A percentile compares a stretch with the other conserved stretches of the same genome.
Conservation (phyloP, 2,888 invertebrate species). For the Ormyrus nitidulus region DNA sequence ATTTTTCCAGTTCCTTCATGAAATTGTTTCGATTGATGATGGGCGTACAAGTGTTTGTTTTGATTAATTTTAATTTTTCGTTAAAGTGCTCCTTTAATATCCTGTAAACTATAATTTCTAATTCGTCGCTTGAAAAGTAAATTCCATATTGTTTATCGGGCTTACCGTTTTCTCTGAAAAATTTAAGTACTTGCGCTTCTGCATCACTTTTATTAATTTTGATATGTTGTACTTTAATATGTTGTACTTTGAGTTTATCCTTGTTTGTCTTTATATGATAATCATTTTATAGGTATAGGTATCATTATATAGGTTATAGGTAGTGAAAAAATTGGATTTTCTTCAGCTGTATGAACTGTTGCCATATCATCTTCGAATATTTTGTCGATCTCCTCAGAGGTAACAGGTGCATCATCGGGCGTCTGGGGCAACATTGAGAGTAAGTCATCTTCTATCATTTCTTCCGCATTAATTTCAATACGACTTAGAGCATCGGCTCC, state of each 20-base stretch:
- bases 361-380: neutral
- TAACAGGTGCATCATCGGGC: neutral
- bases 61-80: slow-evolving; percentile 11
- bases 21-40: neutral
- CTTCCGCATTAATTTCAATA: too few species aligned
- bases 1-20: slow-evolving; percentile 1
- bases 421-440: too few species aligned
- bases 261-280: neutral
- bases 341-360: neutral
- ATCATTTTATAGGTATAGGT: neutral
- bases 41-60: slow-evolving; percentile 15
- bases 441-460: too few species aligned
- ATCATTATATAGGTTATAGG: neutral
- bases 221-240: too few species aligned
- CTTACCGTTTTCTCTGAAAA: neutral
- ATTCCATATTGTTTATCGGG: slow-evolving; percentile 6
- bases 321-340: neutral
- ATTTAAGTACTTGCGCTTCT: too few species aligned
- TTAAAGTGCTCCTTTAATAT: slow-evolving; percentile 10
- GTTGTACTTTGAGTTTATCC: neutral
- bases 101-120: slow-evolving; percentile 7
- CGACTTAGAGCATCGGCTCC: too few species aligned
- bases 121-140: neutral
- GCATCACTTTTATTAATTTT: neutral
- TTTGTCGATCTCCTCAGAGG: neutral